Conservation (phyloP, 2,113 vertebrate genomes). For the Chlorodrepanis virens region DNA sequence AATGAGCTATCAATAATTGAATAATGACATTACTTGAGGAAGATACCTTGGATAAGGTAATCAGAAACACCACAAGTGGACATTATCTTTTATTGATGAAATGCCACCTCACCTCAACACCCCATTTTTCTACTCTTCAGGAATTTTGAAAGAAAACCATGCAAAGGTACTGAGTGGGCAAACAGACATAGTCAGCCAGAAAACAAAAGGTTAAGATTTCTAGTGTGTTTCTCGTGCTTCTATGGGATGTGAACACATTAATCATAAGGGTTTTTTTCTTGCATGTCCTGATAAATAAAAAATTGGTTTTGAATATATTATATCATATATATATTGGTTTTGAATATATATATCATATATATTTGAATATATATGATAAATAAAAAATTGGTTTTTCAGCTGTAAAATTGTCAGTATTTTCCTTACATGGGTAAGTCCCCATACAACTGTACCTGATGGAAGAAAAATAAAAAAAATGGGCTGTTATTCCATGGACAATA, state of each 20-base stretch:
- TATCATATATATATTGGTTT: no score
- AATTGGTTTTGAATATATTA: not conserved
- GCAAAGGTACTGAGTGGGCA: rapidly evolving
- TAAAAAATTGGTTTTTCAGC: not conserved
- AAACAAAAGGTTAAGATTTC: not conserved
- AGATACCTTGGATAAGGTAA: not conserved
- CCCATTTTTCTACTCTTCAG: not conserved
- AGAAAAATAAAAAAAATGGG: not conserved
- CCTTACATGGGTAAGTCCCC: not conserved
- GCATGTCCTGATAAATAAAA: not conserved
- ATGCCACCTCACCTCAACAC: not conserved
- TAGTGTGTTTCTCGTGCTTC: not conserved
- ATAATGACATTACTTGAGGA: not conserved
- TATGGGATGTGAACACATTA: rapidly evolving
- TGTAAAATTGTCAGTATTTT: not conserved
- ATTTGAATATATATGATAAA: not conserved
- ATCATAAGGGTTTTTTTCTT: not conserved
- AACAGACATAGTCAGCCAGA: rapidly evolving
- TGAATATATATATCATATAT: no score
- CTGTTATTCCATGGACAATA: not conserved
- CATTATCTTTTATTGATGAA: not conserved
- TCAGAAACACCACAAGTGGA: not conserved
- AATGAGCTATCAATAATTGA: not conserved
- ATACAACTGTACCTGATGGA: not conserved
- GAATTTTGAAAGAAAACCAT: not conserved